Conservation (phyloP, 1,140 invertebrate genomes). For the Dendrolimus punctatus region DNA sequence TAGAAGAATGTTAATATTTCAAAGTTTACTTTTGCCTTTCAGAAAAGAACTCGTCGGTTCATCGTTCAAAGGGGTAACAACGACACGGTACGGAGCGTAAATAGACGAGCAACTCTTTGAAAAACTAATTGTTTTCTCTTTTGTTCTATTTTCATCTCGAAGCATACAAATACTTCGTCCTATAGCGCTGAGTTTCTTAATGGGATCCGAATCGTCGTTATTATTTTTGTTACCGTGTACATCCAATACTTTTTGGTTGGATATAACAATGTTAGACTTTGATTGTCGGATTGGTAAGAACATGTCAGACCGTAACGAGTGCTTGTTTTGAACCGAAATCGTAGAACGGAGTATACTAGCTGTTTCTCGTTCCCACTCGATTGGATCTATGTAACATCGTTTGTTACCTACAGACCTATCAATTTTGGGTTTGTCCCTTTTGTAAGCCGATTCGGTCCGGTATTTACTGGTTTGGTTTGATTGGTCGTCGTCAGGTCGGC, state of each 20-base stretch:
- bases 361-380: slow-evolving; percentile 64
- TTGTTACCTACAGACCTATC: slow-evolving; percentile 69
- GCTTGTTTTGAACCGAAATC: slow-evolving; percentile 62
- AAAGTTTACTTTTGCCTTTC: slow-evolving; percentile 20
- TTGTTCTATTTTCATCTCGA: slow-evolving; percentile 37
- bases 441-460: slow-evolving; percentile 57
- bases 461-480: slow-evolving; percentile 39
- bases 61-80: slow-evolving; percentile 43
- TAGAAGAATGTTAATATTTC: slow-evolving; percentile 6
- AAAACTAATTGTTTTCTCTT: slow-evolving; percentile 46
- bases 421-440: slow-evolving; percentile 41
- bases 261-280: slow-evolving; percentile 39
- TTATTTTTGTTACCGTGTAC: slow-evolving; percentile 29
- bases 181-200: slow-evolving; percentile 58
- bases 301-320: slow-evolving; percentile 25
- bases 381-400: slow-evolving; percentile 68
- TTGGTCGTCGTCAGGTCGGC: slow-evolving; percentile 39
- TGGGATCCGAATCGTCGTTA: slow-evolving; percentile 37
- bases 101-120: slow-evolving; percentile 56
- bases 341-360: slow-evolving; percentile 61
- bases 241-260: slow-evolving; percentile 26
- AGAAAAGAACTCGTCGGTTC: slow-evolving; percentile 18
- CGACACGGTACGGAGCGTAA: slow-evolving; percentile 49
- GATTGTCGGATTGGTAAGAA: slow-evolving; percentile 31
- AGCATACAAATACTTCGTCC: slow-evolving; percentile 57